phyloP scores from a whole-genome alignment of 1,140 invertebrate species.

The Capitella teleta region DNA sequence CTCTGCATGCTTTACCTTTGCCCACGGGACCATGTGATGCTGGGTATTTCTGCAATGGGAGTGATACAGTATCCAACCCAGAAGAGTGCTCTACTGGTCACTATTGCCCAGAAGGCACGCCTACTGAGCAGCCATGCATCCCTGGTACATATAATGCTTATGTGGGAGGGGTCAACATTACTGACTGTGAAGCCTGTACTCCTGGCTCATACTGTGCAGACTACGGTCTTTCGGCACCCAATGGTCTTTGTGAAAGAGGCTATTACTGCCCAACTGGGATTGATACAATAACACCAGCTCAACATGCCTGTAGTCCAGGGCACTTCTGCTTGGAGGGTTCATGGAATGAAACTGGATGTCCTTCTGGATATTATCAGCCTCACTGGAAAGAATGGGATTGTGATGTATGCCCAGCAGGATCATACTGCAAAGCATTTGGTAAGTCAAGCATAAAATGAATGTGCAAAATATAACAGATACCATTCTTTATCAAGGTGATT shows the following conservation, averaged over 20 bases:
- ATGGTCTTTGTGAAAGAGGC: conserved; percentile 4
- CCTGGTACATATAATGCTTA: conserved; percentile 30
- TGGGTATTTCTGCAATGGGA: conserved; percentile 36
- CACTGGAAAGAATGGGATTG: conserved; percentile 24
- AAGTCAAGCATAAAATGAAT: conserved; percentile 12
- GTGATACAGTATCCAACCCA: conserved; percentile 20
- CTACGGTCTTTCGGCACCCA: not conserved
- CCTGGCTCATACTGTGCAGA: conserved; percentile 21
- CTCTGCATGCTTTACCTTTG: conserved; percentile 15
- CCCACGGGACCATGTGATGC: conserved; percentile 28
- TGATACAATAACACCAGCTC: conserved; percentile 18
- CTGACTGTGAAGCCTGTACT: conserved; percentile 25
- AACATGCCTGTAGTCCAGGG: conserved; percentile 31
- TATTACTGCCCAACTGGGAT: conserved; percentile 17
- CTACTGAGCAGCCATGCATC: conserved; percentile 21
- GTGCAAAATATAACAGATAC: too few relatives aligned
- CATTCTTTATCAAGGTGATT: too few relatives aligned
- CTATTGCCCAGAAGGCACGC: conserved; percentile 31
- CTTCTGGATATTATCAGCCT: conserved; percentile 36
- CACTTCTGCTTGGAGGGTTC: conserved; percentile 33
- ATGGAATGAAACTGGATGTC: conserved; percentile 32
- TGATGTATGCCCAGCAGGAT: conserved; percentile 31
- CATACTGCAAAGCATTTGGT: conserved; percentile 35
- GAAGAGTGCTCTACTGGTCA: conserved; percentile 20
- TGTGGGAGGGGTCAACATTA: conserved; percentile 12